Conservation (phyloP, 2,888 invertebrate species). For the Aleiodes alternator region DNA sequence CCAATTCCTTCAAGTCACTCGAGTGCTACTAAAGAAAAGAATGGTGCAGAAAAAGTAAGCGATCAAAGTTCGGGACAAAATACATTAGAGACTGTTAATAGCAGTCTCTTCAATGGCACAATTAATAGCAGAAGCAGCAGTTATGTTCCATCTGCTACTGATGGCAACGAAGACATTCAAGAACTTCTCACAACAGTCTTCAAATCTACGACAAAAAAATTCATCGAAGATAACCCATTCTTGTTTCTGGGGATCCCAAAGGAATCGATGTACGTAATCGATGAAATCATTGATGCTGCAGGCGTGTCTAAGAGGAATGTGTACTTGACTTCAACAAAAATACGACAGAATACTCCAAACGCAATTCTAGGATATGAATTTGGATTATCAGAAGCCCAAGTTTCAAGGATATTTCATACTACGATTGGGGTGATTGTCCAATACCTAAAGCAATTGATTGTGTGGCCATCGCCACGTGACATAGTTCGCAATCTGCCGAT, state of each 20-base stretch:
- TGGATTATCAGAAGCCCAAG: constrained; percentile 41
- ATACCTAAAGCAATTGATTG: constrained; percentile 36
- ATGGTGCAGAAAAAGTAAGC: no score
- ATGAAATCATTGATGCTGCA: constrained; percentile 27
- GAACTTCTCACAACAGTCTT: not conserved
- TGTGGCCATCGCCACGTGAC: constrained; percentile 38
- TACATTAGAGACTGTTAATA: no score
- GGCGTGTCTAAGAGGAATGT: constrained; percentile 33
- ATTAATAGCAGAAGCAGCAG: no score
- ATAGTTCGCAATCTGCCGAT: constrained; percentile 36
- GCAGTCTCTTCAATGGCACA: no score
- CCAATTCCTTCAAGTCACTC: no score
- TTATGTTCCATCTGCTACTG: no score
- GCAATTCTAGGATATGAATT: constrained; percentile 42
- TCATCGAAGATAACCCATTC: constrained; percentile 45
- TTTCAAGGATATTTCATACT: constrained; percentile 35
- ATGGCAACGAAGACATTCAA: no score
- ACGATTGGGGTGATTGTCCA: constrained; percentile 28
- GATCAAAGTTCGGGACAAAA: no score
- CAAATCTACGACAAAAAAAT: constrained; percentile 20
- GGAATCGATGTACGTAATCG: constrained; percentile 40
- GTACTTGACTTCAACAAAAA: constrained; percentile 38
- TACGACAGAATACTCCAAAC: constrained; percentile 36
- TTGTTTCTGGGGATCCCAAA: constrained; percentile 37
- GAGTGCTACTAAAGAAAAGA: no score